Evolutionary conservation across 2,888 invertebrate species (phyloP).

Genomic region (Ichneumoninae sp.): DNA sequence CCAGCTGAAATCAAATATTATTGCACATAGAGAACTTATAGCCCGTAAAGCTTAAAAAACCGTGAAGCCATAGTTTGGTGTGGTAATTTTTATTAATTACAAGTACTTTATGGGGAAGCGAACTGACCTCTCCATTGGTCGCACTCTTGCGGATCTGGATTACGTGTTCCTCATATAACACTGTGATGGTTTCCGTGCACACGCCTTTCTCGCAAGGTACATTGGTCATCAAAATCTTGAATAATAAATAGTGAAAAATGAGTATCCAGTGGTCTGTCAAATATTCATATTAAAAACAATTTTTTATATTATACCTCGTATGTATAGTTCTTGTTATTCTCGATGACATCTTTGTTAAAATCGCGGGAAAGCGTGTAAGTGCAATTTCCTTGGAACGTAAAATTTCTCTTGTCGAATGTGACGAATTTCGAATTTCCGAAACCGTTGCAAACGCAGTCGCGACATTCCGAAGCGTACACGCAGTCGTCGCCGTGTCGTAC

Average conservation of each 20-base stretch:
- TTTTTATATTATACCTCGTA: conserved; percentile 76
- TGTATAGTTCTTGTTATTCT: conserved; percentile 76
- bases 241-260: conserved; percentile 31
- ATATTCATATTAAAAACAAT: neutral
- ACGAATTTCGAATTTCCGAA: conserved; percentile 92
- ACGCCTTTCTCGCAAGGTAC: conserved; percentile 88
- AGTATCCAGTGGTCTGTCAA: neutral
- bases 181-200: conserved; percentile 89
- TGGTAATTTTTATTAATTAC: neutral
- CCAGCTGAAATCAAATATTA: conserved; percentile 82
- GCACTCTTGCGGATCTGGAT: conserved; percentile 81
- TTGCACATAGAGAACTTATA: neutral
- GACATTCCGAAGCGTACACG: conserved; percentile 89
- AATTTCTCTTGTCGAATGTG: conserved; percentile 92
- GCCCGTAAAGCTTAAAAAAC: neutral
- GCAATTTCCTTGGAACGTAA: conserved; percentile 93
- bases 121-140: conserved; percentile 62
- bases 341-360: conserved; percentile 85
- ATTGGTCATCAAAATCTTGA: conserved; percentile 89
- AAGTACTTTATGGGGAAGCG: neutral
- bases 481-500: conserved; percentile 89
- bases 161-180: conserved; percentile 88
- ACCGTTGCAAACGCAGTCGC: conserved; percentile 91
- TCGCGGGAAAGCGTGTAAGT: conserved; percentile 86
- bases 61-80: neutral